Evolutionary conservation across 2,888 invertebrate species (phyloP).

Genomic region (Athalia circularis): DNA sequence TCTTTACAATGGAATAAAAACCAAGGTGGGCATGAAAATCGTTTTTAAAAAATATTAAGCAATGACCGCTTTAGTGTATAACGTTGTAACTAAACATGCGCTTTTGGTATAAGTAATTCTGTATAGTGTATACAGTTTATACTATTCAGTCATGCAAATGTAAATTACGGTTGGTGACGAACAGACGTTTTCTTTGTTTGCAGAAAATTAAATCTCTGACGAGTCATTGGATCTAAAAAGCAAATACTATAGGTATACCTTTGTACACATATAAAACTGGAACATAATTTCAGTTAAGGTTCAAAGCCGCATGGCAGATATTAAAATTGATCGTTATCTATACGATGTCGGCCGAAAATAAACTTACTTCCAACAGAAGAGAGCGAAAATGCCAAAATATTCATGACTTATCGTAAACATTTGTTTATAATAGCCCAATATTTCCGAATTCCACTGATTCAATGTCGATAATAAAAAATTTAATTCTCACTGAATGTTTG

Average conservation of each 20-base stretch:
- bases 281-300: background rate
- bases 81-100: background rate
- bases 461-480: no score
- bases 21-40: background rate
- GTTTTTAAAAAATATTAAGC: background rate
- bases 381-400: background rate
- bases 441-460: background rate
- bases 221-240: background rate
- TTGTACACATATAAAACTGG: background rate
- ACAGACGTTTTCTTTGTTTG: background rate
- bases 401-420: background rate
- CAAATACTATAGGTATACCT: background rate
- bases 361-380: background rate
- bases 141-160: background rate
- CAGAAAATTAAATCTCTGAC: background rate
- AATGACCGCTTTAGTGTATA: background rate
- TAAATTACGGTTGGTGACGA: background rate
- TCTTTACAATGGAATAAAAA: background rate
- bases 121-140: background rate
- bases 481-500: no score
- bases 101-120: background rate
- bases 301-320: background rate
- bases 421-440: background rate
- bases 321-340: constrained; percentile 1
- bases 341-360: background rate